Evolutionary conservation across 2,888 invertebrate genomes (phyloP).

Genomic region (Charanyca ferruginea): DNA sequence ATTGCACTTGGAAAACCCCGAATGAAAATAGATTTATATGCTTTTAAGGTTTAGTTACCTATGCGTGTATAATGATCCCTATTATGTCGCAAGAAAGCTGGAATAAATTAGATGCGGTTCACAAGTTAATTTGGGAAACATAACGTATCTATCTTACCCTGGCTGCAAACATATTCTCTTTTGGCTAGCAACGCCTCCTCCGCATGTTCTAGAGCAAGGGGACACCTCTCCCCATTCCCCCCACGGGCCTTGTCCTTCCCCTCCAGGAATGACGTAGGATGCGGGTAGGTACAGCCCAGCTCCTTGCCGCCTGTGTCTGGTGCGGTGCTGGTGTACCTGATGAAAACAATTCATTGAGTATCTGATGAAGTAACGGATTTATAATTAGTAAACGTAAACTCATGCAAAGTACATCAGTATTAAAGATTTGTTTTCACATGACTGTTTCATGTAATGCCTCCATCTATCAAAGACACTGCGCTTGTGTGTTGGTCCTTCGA

Average conservation of each 20-base stretch:
- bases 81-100: too few relatives aligned
- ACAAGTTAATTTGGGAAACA: too few relatives aligned
- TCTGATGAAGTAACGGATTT: neutral
- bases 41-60: too few relatives aligned
- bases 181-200: slow-evolving; percentile 97
- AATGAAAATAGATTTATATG: too few relatives aligned
- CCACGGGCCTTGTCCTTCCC: slow-evolving; percentile 93
- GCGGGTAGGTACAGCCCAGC: slow-evolving; percentile 94
- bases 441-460: too few relatives aligned
- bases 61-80: too few relatives aligned
- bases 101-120: too few relatives aligned
- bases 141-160: slow-evolving; percentile 86
- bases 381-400: too few relatives aligned
- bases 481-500: too few relatives aligned
- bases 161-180: slow-evolving; percentile 94
- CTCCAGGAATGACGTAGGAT: slow-evolving; percentile 93
- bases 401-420: too few relatives aligned
- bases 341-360: slow-evolving; percentile 11
- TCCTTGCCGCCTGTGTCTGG: slow-evolving; percentile 95
- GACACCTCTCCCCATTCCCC: slow-evolving; percentile 96
- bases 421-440: too few relatives aligned
- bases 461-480: too few relatives aligned
- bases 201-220: slow-evolving; percentile 97
- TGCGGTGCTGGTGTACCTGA: slow-evolving; percentile 91
- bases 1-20: neutral